phyloP scores from a whole-genome alignment of 1,140 invertebrate genomes.

The Venustaconcha ellipsiformis region DNA sequence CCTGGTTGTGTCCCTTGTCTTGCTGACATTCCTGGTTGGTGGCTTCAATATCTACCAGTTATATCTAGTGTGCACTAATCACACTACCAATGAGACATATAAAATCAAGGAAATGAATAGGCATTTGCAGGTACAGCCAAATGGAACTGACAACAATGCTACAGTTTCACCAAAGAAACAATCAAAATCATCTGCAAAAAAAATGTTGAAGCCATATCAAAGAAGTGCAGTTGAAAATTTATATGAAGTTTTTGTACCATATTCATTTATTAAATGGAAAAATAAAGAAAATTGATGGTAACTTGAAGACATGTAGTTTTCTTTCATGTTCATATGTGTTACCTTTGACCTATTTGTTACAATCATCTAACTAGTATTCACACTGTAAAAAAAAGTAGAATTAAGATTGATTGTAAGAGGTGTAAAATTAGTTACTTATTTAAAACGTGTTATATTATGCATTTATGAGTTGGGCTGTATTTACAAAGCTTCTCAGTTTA shows the following conservation, averaged over 20 bases:
- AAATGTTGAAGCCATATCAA: conserved; percentile 37
- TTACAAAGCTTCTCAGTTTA: too few species aligned
- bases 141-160: neutral
- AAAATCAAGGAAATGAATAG: conserved; percentile 43
- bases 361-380: too few species aligned
- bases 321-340: too few species aligned
- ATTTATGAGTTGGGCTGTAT: too few species aligned
- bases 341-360: too few species aligned
- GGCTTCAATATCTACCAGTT: conserved; percentile 56
- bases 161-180: conserved; percentile 13
- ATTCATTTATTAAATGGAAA: conserved; percentile 31
- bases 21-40: conserved; percentile 47
- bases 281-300: conserved; percentile 10
- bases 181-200: conserved; percentile 3
- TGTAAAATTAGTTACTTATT: too few species aligned
- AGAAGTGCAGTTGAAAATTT: conserved; percentile 52
- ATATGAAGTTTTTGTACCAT: conserved; percentile 50
- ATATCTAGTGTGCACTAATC: conserved; percentile 56
- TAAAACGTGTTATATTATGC: too few species aligned
- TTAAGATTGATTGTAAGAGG: too few species aligned
- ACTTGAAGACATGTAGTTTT: too few species aligned
- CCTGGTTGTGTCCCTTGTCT: conserved; percentile 43
- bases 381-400: too few species aligned
- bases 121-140: neutral
- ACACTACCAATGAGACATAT: conserved; percentile 64